A percentile compares a stretch with the other conserved stretches of the same genome.
phyloP scores from a whole-genome alignment of 2,797 vertebrate genomes.

The Oreochromis grahami region DNA sequence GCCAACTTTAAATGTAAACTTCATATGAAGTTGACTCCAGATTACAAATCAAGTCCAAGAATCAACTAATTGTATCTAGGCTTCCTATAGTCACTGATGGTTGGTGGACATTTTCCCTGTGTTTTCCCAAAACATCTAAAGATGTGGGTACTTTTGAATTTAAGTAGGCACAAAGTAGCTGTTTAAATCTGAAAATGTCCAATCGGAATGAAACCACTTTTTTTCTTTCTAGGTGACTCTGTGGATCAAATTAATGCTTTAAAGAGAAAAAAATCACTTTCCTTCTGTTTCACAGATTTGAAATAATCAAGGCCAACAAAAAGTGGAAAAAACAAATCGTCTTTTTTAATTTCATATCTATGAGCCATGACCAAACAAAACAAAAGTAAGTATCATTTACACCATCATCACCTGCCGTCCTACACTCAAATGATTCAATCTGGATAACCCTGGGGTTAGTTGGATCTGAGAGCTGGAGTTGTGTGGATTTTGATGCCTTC shows the following conservation, averaged over 20 bases:
- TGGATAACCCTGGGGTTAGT: rapidly evolving
- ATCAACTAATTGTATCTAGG: rapidly evolving
- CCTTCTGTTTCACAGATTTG: neutral
- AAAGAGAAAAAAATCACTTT: neutral
- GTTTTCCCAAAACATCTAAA: neutral
- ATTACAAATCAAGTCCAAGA: neutral
- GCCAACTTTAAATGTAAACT: neutral
- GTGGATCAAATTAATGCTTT: neutral
- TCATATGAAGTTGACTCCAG: neutral
- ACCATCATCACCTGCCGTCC: neutral
- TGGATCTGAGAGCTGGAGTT: neutral
- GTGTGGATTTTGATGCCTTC: neutral
- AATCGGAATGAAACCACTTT: neutral
- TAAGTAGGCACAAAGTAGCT: neutral
- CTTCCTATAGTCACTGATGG: neutral
- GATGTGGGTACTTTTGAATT: neutral
- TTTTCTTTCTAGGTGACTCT: neutral
- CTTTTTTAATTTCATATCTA: neutral
- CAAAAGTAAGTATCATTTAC: neutral
- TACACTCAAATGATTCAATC: neutral
- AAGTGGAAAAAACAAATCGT: neutral
- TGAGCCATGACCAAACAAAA: neutral
- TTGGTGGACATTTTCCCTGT: neutral
- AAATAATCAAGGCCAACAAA: neutral
- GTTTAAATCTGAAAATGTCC: neutral